A percentile compares a stretch with the other conserved stretches of the same genome.
Evolutionary conservation across 2,113 vertebrate genomes (phyloP).

Genomic region (Misgurnus anguillicaudatus): DNA sequence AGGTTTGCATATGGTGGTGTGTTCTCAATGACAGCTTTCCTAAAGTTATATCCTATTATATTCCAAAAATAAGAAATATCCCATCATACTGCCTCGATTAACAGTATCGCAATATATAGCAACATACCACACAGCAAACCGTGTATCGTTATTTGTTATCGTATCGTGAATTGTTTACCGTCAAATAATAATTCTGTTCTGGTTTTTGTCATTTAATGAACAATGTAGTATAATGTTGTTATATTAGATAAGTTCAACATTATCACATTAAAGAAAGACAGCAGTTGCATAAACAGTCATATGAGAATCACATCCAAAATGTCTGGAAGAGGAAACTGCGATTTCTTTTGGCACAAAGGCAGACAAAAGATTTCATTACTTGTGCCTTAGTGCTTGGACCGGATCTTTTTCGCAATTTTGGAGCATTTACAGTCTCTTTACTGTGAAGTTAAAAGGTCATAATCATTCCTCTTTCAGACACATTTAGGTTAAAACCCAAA

Average conservation of each 20-base stretch:
- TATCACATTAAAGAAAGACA: not conserved
- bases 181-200: not conserved
- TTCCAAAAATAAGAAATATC: no score
- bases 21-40: no score
- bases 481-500: slow-evolving; percentile 43
- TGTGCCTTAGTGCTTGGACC: slow-evolving; percentile 15
- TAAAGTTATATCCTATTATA: no score
- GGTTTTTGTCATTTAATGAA: not conserved
- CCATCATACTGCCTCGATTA: no score
- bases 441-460: slow-evolving; percentile 32
- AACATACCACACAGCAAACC: no score
- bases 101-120: no score
- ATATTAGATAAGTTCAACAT: not conserved
- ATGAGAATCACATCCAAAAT: not conserved
- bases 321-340: not conserved
- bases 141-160: no score
- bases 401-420: slow-evolving; percentile 26
- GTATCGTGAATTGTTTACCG: no score
- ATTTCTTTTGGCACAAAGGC: slow-evolving; percentile 5
- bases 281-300: not conserved
- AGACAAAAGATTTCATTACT: slow-evolving; percentile 29
- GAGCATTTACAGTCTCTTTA: slow-evolving; percentile 16
- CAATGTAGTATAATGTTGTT: no score
- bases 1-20: no score
- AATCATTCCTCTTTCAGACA: slow-evolving; percentile 50